Percentiles rank a stretch among this genome's conserved stretches.
These are phyloP conservation scores for Anas bahamensis DNA, from an alignment of 2,797 vertebrate species.

Conservation along the genomic window DNA sequence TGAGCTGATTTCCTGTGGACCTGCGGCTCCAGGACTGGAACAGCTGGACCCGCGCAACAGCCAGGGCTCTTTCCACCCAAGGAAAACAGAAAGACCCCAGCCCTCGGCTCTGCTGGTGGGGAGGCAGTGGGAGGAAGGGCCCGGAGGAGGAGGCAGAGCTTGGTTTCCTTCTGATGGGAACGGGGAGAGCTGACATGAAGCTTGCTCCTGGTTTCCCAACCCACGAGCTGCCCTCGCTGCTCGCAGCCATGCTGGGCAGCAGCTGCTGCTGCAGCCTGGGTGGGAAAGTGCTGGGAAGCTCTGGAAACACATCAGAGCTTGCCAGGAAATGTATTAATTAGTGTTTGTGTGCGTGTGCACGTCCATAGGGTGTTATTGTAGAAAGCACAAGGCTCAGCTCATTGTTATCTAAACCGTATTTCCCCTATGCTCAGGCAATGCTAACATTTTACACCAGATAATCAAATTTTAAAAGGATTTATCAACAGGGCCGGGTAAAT, in stretches of 20 bases:
- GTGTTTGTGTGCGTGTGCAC: background rate
- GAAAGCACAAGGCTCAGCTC: background rate
- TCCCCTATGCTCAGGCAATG: background rate
- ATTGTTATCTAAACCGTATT: background rate
- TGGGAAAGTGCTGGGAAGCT: background rate
- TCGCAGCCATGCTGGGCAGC: background rate
- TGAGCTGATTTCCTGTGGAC: constrained; percentile 16
- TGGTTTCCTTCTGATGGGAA: background rate
- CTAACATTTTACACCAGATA: background rate
- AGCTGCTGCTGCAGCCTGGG: background rate
- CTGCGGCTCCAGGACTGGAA: background rate
- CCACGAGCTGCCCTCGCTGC: background rate
- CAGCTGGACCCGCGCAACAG: background rate
- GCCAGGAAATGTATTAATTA: background rate
- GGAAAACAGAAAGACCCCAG: background rate
- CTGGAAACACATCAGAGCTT: background rate
- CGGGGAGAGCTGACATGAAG: background rate
- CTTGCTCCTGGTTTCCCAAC: background rate
- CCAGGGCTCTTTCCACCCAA: background rate
- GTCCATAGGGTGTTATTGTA: background rate
- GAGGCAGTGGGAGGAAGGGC: background rate
- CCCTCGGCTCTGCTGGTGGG: background rate
- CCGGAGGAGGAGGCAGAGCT: background rate
- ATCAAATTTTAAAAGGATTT: background rate
- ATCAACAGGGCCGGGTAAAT: background rate